phyloP scores from a whole-genome alignment of 2,113 vertebrate genomes.

The Nothoprocta perdicaria region DNA sequence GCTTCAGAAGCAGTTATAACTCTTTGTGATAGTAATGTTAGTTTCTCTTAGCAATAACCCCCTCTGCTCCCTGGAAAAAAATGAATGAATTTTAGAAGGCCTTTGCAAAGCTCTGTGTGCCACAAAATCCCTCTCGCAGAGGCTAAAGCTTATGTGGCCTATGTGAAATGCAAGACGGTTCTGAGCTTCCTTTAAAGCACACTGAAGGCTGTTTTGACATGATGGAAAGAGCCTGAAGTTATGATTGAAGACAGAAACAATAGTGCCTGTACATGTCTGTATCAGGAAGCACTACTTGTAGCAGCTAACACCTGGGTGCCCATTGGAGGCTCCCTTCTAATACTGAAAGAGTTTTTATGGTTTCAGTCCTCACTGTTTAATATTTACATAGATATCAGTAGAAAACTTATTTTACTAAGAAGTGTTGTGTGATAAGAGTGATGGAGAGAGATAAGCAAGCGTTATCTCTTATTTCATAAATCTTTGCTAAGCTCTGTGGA shows the following conservation, averaged over 20 bases:
- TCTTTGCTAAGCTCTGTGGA: background rate
- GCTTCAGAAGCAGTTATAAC: background rate
- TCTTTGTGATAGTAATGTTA: background rate
- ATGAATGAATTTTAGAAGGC: background rate
- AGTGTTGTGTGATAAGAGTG: background rate
- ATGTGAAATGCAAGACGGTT: background rate
- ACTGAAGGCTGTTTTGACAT: background rate
- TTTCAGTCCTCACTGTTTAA: background rate
- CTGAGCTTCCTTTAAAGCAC: background rate
- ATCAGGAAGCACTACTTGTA: background rate
- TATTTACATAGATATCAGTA: background rate
- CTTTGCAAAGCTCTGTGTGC: background rate
- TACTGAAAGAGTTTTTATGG: background rate
- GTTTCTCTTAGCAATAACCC: background rate
- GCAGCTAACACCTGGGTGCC: background rate
- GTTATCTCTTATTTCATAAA: background rate
- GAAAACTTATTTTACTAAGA: background rate
- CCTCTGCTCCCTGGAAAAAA: background rate
- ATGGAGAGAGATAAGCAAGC: background rate
- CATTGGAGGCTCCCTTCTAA: background rate
- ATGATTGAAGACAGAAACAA: background rate
- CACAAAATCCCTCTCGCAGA: background rate
- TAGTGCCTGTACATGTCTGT: accelerated
- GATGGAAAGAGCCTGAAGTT: background rate
- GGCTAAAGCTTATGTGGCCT: background rate